phyloP scores from a whole-genome alignment of 53 echinoderm and acorn worm genomes.

The Mesocentrotus franciscanus region DNA sequence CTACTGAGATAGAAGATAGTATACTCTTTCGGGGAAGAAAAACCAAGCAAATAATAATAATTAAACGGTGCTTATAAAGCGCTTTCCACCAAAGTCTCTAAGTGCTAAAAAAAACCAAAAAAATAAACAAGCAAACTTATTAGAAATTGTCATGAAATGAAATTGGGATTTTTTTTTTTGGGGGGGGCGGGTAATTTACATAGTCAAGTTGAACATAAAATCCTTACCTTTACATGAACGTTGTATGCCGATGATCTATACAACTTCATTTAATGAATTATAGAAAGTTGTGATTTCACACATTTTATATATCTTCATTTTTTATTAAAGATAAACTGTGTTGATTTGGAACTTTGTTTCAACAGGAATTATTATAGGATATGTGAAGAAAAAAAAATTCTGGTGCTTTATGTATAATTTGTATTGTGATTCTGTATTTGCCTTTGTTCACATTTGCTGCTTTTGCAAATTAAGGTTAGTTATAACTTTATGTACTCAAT shows the following conservation, averaged over 20 bases:
- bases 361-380: neutral
- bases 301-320: neutral
- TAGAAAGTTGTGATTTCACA: neutral
- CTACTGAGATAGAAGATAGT: too few relatives aligned
- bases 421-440: neutral
- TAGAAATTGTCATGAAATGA: too few relatives aligned
- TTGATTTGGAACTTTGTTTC: neutral
- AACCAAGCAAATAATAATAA: too few relatives aligned
- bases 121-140: too few relatives aligned
- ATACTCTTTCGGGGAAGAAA: too few relatives aligned
- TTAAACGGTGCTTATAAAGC: too few relatives aligned
- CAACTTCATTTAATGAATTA: neutral
- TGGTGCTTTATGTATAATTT: slow-evolving; percentile 36
- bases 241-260: neutral
- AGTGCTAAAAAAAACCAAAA: too few relatives aligned
- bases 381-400: neutral
- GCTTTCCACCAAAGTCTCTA: too few relatives aligned
- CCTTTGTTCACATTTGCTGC: slow-evolving; percentile 26
- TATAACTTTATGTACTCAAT: neutral
- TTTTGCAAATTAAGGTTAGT: neutral
- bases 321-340: neutral
- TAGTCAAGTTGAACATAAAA: neutral
- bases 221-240: neutral
- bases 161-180: neutral
- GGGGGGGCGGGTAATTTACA: neutral